Percentiles rank a stretch among this genome's conserved stretches.
Conservation (phyloP, 2,797 vertebrate genomes). For the Luscinia luscinia region DNA sequence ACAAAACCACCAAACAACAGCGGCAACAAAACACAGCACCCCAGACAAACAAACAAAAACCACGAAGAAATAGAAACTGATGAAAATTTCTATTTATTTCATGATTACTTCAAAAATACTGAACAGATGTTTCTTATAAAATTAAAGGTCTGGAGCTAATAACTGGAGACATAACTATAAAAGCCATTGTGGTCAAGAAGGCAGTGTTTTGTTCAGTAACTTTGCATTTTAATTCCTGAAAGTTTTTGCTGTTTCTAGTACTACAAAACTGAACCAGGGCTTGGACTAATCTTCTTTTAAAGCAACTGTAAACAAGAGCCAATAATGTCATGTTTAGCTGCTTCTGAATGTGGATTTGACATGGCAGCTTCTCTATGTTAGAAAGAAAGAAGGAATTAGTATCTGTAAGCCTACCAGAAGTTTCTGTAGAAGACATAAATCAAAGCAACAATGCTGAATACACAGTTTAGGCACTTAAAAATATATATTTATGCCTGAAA, state of each 20-base stretch:
- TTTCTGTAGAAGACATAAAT: conserved; percentile 55
- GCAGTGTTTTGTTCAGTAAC: not conserved
- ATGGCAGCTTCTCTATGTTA: conserved; percentile 66
- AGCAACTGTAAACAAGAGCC: conserved; percentile 53
- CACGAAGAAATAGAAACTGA: not conserved
- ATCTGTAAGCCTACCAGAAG: conserved; percentile 64
- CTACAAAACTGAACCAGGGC: conserved; percentile 16
- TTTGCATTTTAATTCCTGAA: not conserved
- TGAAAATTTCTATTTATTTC: not conserved
- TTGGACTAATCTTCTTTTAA: conserved; percentile 14
- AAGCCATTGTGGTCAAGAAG: not conserved
- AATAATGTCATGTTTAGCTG: conserved; percentile 59
- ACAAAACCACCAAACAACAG: not conserved
- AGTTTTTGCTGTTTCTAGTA: conserved; percentile 21
- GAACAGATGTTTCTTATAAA: not conserved
- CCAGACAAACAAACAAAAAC: not conserved
- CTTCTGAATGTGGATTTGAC: conserved; percentile 67
- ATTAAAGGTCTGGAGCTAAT: not conserved
- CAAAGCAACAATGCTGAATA: conserved; percentile 50
- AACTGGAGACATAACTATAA: not conserved
- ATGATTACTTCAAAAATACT: not conserved
- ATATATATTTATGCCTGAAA: conserved; percentile 46
- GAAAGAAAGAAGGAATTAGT: conserved; percentile 70
- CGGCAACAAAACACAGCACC: not conserved
- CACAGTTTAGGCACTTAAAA: conserved; percentile 41